phyloP scores from a whole-genome alignment of 2,888 invertebrate genomes.

The Cinara cedri region DNA sequence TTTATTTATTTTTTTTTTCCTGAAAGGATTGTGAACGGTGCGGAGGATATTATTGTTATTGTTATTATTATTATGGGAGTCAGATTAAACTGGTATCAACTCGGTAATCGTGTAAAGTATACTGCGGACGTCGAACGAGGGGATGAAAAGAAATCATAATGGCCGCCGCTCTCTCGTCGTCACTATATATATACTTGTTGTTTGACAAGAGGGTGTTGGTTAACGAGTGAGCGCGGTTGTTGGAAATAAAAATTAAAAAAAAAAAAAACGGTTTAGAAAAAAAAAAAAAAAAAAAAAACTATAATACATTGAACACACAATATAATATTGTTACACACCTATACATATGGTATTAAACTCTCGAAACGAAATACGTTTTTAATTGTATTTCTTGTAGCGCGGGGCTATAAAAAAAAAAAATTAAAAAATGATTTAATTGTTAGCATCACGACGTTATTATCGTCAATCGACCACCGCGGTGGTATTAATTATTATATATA shows the following conservation, averaged over 20 bases:
- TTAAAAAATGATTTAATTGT: constrained; percentile 1
- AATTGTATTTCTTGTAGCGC: constrained; percentile 17
- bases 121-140: neutral
- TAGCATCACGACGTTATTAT: constrained; percentile 14
- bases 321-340: too few relatives aligned
- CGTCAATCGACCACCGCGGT: neutral
- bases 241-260: too few relatives aligned
- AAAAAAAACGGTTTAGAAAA: constrained; percentile 42
- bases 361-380: constrained; percentile 30
- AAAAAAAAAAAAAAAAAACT: neutral
- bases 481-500: constrained; percentile 7
- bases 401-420: neutral
- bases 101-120: constrained; percentile 20
- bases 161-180: constrained; percentile 36
- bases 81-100: constrained; percentile 45
- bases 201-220: constrained; percentile 43
- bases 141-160: constrained; percentile 48
- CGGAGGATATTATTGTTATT: too few relatives aligned
- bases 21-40: constrained; percentile 42
- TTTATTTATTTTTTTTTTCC: too few relatives aligned
- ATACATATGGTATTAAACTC: neutral
- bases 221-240: constrained; percentile 32
- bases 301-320: too few relatives aligned
- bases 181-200: too few relatives aligned
- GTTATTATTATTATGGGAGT: constrained; percentile 10